Evolutionary conservation across 2,113 vertebrate species (phyloP).

Genomic region (Cynopterus brachyotis): DNA sequence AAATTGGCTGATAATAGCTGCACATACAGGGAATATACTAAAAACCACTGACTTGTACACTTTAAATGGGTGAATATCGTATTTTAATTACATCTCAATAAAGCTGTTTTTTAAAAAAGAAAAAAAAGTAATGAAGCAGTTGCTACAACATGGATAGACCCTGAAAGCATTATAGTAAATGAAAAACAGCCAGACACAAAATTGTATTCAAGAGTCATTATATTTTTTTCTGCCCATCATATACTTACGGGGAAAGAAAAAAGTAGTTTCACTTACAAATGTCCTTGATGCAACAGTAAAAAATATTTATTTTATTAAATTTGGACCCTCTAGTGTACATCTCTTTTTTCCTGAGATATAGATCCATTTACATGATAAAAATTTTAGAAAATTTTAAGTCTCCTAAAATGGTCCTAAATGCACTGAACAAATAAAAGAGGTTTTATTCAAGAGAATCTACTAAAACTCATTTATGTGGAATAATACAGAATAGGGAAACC

Average conservation of each 20-base stretch:
- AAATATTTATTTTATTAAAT: not conserved
- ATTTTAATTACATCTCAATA: not conserved
- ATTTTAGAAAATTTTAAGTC: not conserved
- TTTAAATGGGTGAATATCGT: not conserved
- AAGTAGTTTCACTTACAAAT: not conserved
- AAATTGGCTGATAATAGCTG: not conserved
- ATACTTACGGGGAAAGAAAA: not conserved
- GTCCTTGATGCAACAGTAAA: not conserved
- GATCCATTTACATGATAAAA: not conserved
- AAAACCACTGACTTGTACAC: too few relatives aligned
- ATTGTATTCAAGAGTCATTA: not conserved
- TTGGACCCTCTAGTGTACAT: not conserved
- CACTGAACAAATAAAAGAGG: not conserved
- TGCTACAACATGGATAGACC: not conserved
- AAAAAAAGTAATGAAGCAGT: not conserved
- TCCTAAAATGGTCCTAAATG: not conserved
- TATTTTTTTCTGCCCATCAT: not conserved
- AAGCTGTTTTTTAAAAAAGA: not conserved
- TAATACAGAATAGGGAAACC: not conserved
- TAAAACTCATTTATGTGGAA: not conserved
- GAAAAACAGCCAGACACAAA: not conserved
- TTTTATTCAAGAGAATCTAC: not conserved
- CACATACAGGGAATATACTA: too few relatives aligned
- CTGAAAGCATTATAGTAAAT: not conserved
- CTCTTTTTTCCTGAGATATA: not conserved